phyloP scores from a whole-genome alignment of 2,797 vertebrate species.

The Acrocephalus scirpaceus region DNA sequence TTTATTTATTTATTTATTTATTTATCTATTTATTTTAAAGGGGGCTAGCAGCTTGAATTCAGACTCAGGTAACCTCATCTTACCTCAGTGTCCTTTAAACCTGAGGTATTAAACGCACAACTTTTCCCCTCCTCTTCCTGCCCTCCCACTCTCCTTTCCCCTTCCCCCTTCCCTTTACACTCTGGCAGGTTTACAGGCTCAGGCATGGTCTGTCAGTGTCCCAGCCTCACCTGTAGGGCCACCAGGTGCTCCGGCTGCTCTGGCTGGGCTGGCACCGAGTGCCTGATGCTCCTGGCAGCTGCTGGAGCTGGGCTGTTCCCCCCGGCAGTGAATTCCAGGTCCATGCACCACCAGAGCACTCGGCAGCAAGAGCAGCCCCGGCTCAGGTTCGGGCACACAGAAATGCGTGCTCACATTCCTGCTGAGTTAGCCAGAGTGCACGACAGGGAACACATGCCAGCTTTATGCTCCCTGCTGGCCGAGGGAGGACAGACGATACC shows the following conservation, averaged over 20 bases:
- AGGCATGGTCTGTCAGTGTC: neutral
- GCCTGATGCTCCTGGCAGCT: neutral
- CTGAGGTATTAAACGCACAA: neutral
- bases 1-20: neutral
- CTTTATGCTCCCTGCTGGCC: neutral
- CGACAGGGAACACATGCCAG: neutral
- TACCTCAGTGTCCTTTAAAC: neutral
- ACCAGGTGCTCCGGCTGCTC: neutral
- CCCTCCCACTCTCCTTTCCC: accelerated
- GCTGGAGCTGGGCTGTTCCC: accelerated
- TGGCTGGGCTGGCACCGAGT: neutral
- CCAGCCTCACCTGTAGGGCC: neutral
- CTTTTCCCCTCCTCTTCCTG: neutral
- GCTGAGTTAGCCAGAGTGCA: neutral
- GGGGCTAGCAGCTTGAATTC: neutral
- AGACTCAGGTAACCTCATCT: neutral
- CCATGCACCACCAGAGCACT: accelerated
- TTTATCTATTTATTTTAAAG: neutral
- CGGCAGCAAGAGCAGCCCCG: neutral
- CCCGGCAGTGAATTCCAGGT: accelerated
- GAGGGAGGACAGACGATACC: neutral
- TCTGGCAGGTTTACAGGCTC: accelerated
- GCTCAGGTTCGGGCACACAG: neutral
- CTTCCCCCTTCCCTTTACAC: neutral
- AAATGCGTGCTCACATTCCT: neutral